A percentile compares a stretch with the other conserved stretches of the same genome.
Evolutionary conservation across 2,797 vertebrate genomes (phyloP).

Genomic region (Tachyglossus aculeatus): DNA sequence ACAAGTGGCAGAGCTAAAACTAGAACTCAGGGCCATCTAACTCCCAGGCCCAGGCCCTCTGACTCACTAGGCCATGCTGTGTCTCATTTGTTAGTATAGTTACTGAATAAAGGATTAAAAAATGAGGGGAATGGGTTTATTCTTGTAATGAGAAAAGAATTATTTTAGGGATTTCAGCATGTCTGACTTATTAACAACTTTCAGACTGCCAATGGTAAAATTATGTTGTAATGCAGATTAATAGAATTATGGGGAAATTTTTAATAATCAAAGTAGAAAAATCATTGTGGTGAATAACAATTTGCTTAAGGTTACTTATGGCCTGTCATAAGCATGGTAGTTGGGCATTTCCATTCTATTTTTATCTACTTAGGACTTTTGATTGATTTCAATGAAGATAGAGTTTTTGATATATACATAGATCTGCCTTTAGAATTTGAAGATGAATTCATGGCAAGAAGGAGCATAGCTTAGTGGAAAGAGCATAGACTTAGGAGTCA

Average conservation of each 20-base stretch:
- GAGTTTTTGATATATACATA: neutral
- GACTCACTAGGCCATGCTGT: too few relatives aligned
- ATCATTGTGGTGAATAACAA: constrained; percentile 36
- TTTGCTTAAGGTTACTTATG: constrained; percentile 39
- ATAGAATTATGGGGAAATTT: constrained; percentile 46
- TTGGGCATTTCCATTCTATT: neutral
- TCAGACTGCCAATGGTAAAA: constrained; percentile 53
- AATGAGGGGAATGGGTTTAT: too few relatives aligned
- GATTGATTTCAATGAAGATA: neutral
- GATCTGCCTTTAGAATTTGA: too few relatives aligned
- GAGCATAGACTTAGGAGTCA: too few relatives aligned
- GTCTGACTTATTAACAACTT: constrained; percentile 50
- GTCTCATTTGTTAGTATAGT: too few relatives aligned
- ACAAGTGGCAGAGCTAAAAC: too few relatives aligned
- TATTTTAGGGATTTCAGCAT: constrained; percentile 36
- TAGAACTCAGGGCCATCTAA: too few relatives aligned
- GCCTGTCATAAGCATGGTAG: constrained; percentile 30
- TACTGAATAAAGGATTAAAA: too few relatives aligned
- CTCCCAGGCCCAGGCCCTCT: too few relatives aligned
- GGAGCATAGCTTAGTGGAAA: too few relatives aligned
- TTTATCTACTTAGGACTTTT: neutral
- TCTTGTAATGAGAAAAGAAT: too few relatives aligned
- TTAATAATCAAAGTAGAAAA: constrained; percentile 46
- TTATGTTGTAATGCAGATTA: constrained; percentile 33
- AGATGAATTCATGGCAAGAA: too few relatives aligned